phyloP scores from a whole-genome alignment of 2,888 invertebrate species.

The Tipula helvola region DNA sequence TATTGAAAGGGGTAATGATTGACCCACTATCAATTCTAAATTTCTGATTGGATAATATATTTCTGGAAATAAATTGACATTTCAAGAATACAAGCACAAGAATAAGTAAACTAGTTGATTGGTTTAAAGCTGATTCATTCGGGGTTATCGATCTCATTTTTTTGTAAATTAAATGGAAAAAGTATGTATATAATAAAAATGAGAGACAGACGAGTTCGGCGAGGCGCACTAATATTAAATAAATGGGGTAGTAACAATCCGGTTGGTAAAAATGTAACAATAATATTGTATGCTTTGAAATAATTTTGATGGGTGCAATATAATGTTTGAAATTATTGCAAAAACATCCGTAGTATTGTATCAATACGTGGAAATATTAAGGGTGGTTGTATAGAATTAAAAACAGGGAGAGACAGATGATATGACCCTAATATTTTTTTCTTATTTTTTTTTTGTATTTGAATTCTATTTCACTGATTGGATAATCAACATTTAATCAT shows the following conservation, averaged over 20 bases:
- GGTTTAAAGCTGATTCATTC: not conserved
- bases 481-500: not conserved
- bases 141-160: not conserved
- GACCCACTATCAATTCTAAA: not conserved
- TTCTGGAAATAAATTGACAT: not conserved
- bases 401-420: not conserved
- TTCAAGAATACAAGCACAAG: not conserved
- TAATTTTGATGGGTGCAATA: not conserved
- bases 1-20: not conserved
- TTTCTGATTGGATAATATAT: not conserved
- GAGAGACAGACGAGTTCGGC: not conserved
- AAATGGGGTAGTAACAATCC: not conserved
- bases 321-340: not conserved
- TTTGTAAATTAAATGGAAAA: not conserved
- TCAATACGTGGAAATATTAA: not conserved
- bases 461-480: not conserved
- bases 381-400: not conserved
- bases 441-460: not conserved
- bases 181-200: not conserved
- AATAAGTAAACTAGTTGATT: not conserved
- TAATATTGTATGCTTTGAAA: not conserved
- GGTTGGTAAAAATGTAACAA: not conserved
- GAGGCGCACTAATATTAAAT: not conserved
- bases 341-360: not conserved
- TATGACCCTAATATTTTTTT: not conserved